Conservation (phyloP, 2,888 invertebrate species). For the Listrodromus nycthemerus region DNA sequence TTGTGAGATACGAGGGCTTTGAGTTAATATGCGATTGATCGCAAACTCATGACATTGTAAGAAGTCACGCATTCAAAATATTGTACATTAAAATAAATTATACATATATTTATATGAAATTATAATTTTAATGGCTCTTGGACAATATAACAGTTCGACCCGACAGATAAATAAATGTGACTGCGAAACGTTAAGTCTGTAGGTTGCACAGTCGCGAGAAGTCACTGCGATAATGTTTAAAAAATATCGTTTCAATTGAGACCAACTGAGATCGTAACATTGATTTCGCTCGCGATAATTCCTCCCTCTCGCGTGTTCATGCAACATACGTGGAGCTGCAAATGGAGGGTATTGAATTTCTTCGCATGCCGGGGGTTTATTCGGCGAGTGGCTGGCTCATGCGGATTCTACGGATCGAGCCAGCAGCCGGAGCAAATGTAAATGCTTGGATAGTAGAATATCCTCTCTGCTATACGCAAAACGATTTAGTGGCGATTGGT, state of each 20-base stretch:
- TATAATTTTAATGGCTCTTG: not conserved
- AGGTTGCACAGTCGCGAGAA: not conserved
- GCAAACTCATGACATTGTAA: not conserved
- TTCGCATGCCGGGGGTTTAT: slow-evolving; percentile 28
- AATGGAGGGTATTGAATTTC: slow-evolving; percentile 48
- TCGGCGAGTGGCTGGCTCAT: slow-evolving; percentile 38
- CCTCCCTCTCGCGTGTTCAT: not conserved
- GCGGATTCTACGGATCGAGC: slow-evolving; percentile 13
- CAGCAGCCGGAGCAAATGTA: slow-evolving; percentile 60
- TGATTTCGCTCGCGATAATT: slow-evolving; percentile 21
- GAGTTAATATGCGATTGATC: not conserved
- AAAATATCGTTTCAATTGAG: not conserved
- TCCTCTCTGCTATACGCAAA: slow-evolving; percentile 68
- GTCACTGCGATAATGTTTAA: not conserved
- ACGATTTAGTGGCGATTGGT: slow-evolving; percentile 72
- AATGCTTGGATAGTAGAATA: slow-evolving; percentile 62
- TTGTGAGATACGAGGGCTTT: not conserved
- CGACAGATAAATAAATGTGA: not conserved
- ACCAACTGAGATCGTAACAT: slow-evolving; percentile 3
- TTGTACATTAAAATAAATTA: not conserved
- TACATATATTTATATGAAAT: not conserved
- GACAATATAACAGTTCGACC: not conserved
- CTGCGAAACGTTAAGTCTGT: not conserved
- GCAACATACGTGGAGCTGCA: slow-evolving; percentile 24
- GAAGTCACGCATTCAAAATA: not conserved